Base-by-base conservation (phyloP, 2,888 invertebrate species). In the Seira musarum region DNA sequence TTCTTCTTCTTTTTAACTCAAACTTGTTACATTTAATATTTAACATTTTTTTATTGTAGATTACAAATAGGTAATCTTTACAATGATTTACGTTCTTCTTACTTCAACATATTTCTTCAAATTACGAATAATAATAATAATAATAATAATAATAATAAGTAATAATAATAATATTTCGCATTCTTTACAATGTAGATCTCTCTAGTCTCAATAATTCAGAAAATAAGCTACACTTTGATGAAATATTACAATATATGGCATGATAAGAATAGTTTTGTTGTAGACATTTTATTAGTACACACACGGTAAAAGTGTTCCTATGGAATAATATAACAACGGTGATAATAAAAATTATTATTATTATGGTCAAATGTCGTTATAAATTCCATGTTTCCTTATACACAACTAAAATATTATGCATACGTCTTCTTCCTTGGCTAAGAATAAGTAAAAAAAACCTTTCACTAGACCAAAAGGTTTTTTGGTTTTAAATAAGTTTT, bases 151-250 rank as follows among this genome's bases (percentile, higher is more conserved):
- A n/a, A n/a, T n/a, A n/a, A n/a, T n/a, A 24, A 60, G 49, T 69
- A 64, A 63, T 49, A 57, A 77, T 63, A 49, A 46, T 68, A 25
- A 60, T 63, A 22, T 57, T 13, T 57, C 57, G 57, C 17, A 57
- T 17, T 57, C n/a, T n/a, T n/a, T n/a, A n/a, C n/a, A n/a, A n/a
- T n/a, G n/a, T n/a, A n/a, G n/a, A n/a, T n/a, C n/a, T n/a, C n/a
- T 49, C 68, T 80, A 73, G 78, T 79, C 78, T 79, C 64, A 63
- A 80, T 71, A 72, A 40, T 46, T 80, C 79, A 68, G 73, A 80
- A 80, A 80, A 80, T 80, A 80, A 80, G 79, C 79, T 80, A 73
- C 73, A 80, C 73, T 80, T 80, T 80, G 69, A 73, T 80, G 79
- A 80, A 80, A 73, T 73, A 73, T 57, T 57, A 13, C n/a, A 6